Conservation (phyloP, 30 jellyfish, hydroid and myxozoan species). For the Aurelia coerulea region DNA sequence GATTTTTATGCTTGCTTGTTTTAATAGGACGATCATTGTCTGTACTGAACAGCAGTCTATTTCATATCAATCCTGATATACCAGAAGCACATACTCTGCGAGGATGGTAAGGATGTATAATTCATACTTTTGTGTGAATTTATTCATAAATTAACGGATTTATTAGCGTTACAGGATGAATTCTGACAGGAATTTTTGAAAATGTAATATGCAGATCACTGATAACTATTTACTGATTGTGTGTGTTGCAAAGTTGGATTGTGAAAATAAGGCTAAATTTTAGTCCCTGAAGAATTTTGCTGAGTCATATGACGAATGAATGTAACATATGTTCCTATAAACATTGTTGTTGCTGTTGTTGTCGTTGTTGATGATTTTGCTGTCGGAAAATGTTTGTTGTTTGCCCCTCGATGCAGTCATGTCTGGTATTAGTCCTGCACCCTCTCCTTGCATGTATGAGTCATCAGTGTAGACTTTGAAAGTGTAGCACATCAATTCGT, state of each 20-base stretch:
- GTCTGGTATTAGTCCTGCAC: neutral
- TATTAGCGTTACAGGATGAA: neutral
- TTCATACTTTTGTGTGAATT: too few relatives aligned
- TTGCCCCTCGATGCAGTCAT: neutral
- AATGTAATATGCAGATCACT: neutral
- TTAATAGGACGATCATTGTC: slow-evolving; percentile 80
- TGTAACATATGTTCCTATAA: too few relatives aligned
- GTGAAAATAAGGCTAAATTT: too few relatives aligned
- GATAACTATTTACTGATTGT: too few relatives aligned
- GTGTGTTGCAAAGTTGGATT: too few relatives aligned
- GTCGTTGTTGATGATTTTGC: too few relatives aligned
- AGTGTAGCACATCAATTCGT: too few relatives aligned
- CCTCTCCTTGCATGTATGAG: too few relatives aligned
- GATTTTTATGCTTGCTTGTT: neutral
- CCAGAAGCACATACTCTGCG: slow-evolving; percentile 93
- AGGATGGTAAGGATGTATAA: slow-evolving; percentile 85
- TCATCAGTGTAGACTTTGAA: too few relatives aligned
- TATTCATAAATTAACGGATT: neutral
- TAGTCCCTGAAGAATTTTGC: too few relatives aligned
- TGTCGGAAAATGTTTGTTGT: neutral
- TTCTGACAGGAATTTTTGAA: neutral
- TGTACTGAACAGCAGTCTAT: slow-evolving; percentile 67
- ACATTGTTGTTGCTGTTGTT: too few relatives aligned
- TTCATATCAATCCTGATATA: slow-evolving; percentile 91
- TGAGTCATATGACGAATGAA: too few relatives aligned